These are phyloP conservation scores for Lochmaea crataegi DNA, from an alignment of 2,888 invertebrate genomes.

Conservation along the genomic window DNA sequence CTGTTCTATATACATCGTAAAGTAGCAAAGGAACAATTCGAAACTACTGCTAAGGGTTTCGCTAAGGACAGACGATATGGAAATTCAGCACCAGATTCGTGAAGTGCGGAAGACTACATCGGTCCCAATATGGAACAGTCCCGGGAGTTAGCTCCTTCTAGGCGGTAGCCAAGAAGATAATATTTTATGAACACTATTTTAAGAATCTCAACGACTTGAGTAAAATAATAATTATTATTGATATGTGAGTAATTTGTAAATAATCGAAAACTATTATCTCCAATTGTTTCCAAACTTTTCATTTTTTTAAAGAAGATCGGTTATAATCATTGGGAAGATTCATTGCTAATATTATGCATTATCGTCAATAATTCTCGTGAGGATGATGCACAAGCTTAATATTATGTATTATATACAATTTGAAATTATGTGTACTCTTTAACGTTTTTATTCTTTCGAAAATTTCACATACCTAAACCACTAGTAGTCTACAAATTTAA, in stretches of 20 bases:
- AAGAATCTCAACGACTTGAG: too few relatives aligned
- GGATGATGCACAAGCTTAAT: constrained; percentile 22
- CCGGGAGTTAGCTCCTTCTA: too few relatives aligned
- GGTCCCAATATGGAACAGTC: too few relatives aligned
- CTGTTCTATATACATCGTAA: too few relatives aligned
- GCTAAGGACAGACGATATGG: too few relatives aligned
- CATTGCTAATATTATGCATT: constrained; percentile 20
- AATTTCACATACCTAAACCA: constrained; percentile 32
- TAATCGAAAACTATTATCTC: not conserved
- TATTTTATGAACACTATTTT: too few relatives aligned
- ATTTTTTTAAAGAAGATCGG: not conserved
- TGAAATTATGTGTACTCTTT: constrained; percentile 19
- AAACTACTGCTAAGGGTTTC: too few relatives aligned
- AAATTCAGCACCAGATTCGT: too few relatives aligned
- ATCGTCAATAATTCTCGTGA: constrained; percentile 22
- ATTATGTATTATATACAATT: constrained; percentile 25
- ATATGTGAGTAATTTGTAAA: not conserved
- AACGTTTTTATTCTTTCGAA: constrained; percentile 20
- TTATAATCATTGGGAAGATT: constrained; percentile 29
- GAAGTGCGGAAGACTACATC: too few relatives aligned
- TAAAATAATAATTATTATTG: too few relatives aligned
- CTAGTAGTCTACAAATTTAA: constrained; percentile 38
- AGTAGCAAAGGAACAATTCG: too few relatives aligned
- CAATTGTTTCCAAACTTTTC: constrained; percentile 5
- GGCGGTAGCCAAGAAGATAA: too few relatives aligned